These are phyloP conservation scores for Electrophaes corylata DNA, from an alignment of 2,888 invertebrate genomes.

Conservation along the genomic window DNA sequence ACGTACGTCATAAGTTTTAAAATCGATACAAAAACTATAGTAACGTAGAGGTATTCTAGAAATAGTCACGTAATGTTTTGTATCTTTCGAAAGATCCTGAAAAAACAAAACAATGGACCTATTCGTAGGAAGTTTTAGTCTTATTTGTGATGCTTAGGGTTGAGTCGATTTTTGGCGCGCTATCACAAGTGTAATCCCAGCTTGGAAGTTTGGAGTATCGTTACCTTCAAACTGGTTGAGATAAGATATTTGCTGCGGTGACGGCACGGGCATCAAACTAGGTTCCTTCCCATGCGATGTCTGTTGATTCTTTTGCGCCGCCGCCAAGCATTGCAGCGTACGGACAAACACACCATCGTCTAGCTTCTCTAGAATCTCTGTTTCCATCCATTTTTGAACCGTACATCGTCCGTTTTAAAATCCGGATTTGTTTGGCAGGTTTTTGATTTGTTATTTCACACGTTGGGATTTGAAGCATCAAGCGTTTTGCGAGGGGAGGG, in stretches of 20 bases:
- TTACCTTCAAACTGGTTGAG: conserved; percentile 96
- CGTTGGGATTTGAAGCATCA: conserved; percentile 82
- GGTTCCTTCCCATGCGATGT: conserved; percentile 88
- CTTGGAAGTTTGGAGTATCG: conserved; percentile 54
- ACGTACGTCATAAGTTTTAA: conserved; percentile 8
- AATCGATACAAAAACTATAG: not conserved
- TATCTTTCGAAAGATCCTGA: not conserved
- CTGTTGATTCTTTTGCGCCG: conserved; percentile 80
- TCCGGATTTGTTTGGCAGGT: conserved; percentile 17
- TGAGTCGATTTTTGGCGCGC: conserved; percentile 5
- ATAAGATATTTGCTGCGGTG: conserved; percentile 98
- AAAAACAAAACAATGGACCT: not conserved
- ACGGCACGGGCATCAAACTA: conserved; percentile 97
- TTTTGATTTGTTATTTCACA: conserved; percentile 71
- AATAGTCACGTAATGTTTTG: not conserved
- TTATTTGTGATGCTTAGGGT: not conserved
- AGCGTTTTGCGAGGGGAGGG: conserved; percentile 77
- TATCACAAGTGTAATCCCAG: conserved; percentile 47
- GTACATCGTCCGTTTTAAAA: conserved; percentile 17
- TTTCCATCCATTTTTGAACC: conserved; percentile 32
- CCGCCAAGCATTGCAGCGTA: conserved; percentile 82
- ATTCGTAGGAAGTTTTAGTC: not conserved
- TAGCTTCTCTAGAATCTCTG: conserved; percentile 81
- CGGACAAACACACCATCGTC: conserved; percentile 83
- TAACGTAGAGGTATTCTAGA: not conserved